Conservation (phyloP, 1,140 invertebrate genomes). For the Stenopsyche tienmushanensis region DNA sequence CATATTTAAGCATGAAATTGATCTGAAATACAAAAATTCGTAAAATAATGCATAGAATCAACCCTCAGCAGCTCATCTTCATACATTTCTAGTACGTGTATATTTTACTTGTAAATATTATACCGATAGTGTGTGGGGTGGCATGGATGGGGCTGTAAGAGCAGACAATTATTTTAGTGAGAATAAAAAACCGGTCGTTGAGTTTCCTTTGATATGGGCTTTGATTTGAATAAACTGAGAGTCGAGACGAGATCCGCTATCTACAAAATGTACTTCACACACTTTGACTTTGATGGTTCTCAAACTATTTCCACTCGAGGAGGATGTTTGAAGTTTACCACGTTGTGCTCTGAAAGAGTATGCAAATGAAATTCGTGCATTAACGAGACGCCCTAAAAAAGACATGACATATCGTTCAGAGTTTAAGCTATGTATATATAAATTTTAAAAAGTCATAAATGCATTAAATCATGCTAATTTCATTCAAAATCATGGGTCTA, state of each 20-base stretch:
- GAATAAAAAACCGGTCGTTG: constrained; percentile 17
- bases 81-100: too few relatives aligned
- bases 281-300: background rate
- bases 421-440: too few relatives aligned
- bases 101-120: too few relatives aligned
- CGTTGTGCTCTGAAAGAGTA: background rate
- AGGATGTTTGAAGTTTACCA: background rate
- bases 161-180: constrained; percentile 29
- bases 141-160: constrained; percentile 1
- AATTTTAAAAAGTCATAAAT: too few relatives aligned
- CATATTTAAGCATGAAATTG: too few relatives aligned
- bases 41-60: too few relatives aligned
- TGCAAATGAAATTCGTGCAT: background rate
- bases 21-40: too few relatives aligned
- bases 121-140: background rate
- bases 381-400: too few relatives aligned
- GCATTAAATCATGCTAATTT: too few relatives aligned
- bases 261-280: background rate
- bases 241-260: background rate
- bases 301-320: background rate
- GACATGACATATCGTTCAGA: too few relatives aligned
- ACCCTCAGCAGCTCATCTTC: too few relatives aligned
- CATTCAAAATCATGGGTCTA: too few relatives aligned
- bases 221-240: constrained; percentile 26
- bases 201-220: constrained; percentile 21